These are phyloP conservation scores for Oligia strigilis DNA, from an alignment of 2,888 invertebrate species.

Conservation along the genomic window DNA sequence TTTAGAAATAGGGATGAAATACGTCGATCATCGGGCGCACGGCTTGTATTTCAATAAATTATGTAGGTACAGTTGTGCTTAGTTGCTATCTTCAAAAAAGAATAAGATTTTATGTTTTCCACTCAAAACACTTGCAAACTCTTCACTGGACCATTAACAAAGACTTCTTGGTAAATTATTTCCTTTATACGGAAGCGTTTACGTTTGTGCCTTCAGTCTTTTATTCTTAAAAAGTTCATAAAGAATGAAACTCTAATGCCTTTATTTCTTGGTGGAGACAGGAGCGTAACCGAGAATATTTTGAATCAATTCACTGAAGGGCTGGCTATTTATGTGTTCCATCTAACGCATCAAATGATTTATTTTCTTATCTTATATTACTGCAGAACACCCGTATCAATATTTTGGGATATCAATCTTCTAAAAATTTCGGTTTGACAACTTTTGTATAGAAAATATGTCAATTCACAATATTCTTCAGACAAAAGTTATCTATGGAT, in stretches of 20 bases:
- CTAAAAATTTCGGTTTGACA: neutral
- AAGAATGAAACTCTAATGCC: neutral
- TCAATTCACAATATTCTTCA: neutral
- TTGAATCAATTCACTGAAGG: neutral
- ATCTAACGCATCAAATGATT: neutral
- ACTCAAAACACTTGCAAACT: neutral
- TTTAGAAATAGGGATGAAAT: too few relatives aligned
- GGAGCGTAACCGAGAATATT: neutral
- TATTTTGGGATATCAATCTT: neutral
- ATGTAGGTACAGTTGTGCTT: neutral
- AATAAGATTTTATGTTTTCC: neutral
- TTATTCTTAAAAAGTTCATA: neutral
- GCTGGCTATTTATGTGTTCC: neutral
- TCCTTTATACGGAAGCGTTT: conserved; percentile 43
- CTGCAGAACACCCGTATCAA: neutral
- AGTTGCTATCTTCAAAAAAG: neutral
- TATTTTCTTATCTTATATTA: neutral
- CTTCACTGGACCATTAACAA: conserved; percentile 1
- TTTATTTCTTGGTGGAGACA: neutral
- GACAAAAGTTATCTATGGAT: neutral
- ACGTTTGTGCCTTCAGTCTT: neutral
- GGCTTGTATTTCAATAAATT: too few relatives aligned
- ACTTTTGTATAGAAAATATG: neutral
- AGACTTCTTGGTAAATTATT: conserved; percentile 28
- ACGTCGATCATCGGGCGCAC: too few relatives aligned